Percentiles rank a stretch among this genome's conserved stretches.
phyloP scores from a whole-genome alignment of 1,140 invertebrate species.

The Cydia pomonella region DNA sequence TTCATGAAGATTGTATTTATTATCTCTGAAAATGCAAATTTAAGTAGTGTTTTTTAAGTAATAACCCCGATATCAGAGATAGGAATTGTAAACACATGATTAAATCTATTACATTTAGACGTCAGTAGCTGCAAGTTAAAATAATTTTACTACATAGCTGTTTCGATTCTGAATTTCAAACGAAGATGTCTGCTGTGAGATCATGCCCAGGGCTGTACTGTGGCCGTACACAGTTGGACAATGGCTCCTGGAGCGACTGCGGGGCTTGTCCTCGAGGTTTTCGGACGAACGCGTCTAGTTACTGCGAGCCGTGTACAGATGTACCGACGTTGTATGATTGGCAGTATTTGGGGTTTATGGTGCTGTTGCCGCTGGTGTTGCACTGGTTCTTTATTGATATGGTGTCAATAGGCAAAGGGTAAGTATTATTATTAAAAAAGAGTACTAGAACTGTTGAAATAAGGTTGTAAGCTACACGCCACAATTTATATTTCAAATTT shows the following conservation, averaged over 20 bases:
- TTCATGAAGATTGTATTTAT: background rate
- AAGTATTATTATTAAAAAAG: too few relatives aligned
- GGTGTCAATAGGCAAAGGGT: constrained; percentile 88
- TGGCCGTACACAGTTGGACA: constrained; percentile 84
- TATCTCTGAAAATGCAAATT: background rate
- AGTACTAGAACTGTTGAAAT: too few relatives aligned
- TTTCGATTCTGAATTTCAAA: background rate
- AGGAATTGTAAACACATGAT: too few relatives aligned
- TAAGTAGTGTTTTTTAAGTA: background rate
- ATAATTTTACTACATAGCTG: background rate
- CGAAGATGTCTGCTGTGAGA: constrained; percentile 58
- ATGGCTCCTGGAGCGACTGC: constrained; percentile 88
- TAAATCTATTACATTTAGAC: background rate
- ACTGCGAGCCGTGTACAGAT: constrained; percentile 89
- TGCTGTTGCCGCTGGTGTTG: constrained; percentile 89
- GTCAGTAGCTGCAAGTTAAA: background rate
- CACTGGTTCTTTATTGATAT: constrained; percentile 96
- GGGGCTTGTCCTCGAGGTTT: constrained; percentile 93
- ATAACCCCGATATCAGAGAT: background rate
- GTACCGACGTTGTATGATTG: constrained; percentile 93
- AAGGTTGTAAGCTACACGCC: too few relatives aligned
- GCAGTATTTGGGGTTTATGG: constrained; percentile 97
- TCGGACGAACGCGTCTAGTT: constrained; percentile 68
- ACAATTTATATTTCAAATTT: too few relatives aligned
- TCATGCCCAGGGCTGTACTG: constrained; percentile 93